These are phyloP conservation scores for Girardinus metallicus DNA, from an alignment of 2,797 vertebrate genomes.

Conservation along the genomic window DNA sequence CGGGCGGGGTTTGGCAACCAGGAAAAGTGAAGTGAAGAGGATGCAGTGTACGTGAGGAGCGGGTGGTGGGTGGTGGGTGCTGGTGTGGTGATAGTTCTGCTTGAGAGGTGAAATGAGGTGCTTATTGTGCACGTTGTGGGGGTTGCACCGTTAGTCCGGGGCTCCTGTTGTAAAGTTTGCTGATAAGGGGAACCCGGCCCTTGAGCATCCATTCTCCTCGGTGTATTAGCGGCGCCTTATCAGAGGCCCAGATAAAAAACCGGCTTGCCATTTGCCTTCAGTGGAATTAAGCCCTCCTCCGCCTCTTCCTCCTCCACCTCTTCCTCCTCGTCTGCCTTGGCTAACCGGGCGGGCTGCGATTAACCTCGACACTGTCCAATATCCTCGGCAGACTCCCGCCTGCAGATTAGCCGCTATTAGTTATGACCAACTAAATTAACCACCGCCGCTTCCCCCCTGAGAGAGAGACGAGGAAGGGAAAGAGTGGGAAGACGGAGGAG, in stretches of 20 bases:
- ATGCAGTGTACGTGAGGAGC: conserved; percentile 54
- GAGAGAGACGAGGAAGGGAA: conserved; percentile 44
- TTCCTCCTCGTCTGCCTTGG: conserved; percentile 98
- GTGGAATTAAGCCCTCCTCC: conserved; percentile 98
- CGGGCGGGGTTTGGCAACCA: conserved; percentile 54
- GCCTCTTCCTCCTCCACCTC: conserved; percentile 73
- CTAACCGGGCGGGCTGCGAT: conserved; percentile 99
- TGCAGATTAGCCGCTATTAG: conserved; percentile 99
- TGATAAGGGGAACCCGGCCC: conserved; percentile 99
- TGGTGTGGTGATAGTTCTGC: conserved; percentile 98
- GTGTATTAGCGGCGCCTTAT: conserved; percentile 99
- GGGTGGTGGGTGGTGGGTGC: conserved; percentile 64
- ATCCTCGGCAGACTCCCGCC: conserved; percentile 99
- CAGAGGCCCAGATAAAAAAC: conserved; percentile 97
- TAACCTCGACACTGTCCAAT: conserved; percentile 99
- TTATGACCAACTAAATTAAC: conserved; percentile 99
- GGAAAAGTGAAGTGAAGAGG: conserved; percentile 72
- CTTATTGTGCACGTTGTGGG: conserved; percentile 97
- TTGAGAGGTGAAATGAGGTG: conserved; percentile 99
- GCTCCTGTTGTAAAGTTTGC: conserved; percentile 99
- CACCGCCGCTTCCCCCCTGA: conserved; percentile 83
- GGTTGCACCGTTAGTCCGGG: conserved; percentile 92
- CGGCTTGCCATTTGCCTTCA: conserved; percentile 99
- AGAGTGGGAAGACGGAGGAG: conserved; percentile 33
- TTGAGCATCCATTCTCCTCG: conserved; percentile 99